phyloP scores from a whole-genome alignment of 2,888 invertebrate species.

The Steinernema carpocapsae region DNA sequence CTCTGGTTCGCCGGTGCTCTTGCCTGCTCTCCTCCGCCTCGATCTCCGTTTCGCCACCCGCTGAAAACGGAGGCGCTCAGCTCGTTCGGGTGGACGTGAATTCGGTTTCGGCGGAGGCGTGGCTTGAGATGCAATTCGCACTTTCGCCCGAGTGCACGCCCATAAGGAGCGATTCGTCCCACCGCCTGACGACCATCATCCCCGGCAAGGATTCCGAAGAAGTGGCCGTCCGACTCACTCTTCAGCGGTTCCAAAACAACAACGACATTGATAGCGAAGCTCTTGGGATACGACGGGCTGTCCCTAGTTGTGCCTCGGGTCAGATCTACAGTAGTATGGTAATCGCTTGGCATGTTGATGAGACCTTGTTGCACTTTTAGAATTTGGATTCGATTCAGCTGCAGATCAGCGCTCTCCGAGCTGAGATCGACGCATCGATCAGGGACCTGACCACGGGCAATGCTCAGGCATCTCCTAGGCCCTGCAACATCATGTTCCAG shows the following conservation, averaged over 20 bases:
- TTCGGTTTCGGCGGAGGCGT: slow-evolving; percentile 7
- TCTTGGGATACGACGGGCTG: not conserved
- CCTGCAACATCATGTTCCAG: slow-evolving; percentile 1
- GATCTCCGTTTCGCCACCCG: slow-evolving; percentile 18
- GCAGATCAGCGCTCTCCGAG: not conserved
- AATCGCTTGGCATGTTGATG: not conserved
- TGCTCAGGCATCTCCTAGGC: not conserved
- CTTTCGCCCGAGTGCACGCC: slow-evolving; percentile 9
- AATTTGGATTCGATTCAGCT: slow-evolving; percentile 1
- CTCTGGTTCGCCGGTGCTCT: slow-evolving; percentile 3
- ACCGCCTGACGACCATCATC: slow-evolving; percentile 10
- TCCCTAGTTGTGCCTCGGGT: slow-evolving; percentile 5
- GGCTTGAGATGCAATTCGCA: slow-evolving; percentile 22
- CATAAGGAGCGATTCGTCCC: slow-evolving; percentile 20
- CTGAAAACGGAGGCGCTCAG: slow-evolving; percentile 7
- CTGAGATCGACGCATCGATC: not conserved
- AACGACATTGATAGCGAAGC: not conserved
- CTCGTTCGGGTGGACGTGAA: slow-evolving; percentile 10
- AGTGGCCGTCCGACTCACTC: slow-evolving; percentile 6
- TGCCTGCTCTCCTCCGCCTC: not conserved
- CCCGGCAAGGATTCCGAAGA: not conserved
- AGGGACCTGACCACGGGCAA: not conserved
- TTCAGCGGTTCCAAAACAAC: not conserved
- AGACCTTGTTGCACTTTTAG: not conserved
- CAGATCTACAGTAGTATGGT: slow-evolving; percentile 19